phyloP scores from a whole-genome alignment of 2,113 vertebrate species.

The Stigmatopora argus region DNA sequence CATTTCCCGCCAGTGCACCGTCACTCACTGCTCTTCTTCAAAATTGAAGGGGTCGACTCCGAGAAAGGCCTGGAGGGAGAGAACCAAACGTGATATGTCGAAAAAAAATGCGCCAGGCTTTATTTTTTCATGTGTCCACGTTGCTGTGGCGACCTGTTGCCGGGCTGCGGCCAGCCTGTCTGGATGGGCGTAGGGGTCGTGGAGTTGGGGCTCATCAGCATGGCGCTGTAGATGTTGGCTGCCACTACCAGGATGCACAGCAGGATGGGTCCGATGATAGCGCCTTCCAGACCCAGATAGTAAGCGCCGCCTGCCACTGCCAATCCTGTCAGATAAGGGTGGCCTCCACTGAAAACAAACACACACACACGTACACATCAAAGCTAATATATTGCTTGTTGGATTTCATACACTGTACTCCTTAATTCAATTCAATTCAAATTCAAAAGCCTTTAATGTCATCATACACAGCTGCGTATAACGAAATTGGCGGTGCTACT shows the following conservation, averaged over 20 bases:
- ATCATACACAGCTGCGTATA: too few species aligned
- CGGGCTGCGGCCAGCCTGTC: constrained; percentile 73
- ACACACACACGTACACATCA: constrained; percentile 1
- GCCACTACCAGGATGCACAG: constrained; percentile 97
- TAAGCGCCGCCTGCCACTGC: constrained; percentile 94
- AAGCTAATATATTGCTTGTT: neutral
- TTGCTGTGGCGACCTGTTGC: constrained; percentile 68
- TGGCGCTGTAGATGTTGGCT: constrained; percentile 96
- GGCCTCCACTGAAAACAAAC: constrained; percentile 78
- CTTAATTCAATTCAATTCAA: too few species aligned
- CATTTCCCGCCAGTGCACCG: constrained; percentile 4
- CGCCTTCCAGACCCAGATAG: constrained; percentile 93
- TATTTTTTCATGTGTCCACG: too few species aligned
- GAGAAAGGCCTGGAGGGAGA: constrained; percentile 31
- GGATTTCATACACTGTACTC: too few species aligned
- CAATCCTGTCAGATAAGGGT: constrained; percentile 93
- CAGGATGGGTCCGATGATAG: constrained; percentile 96
- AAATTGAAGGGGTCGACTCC: constrained; percentile 48
- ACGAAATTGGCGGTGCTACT: too few species aligned
- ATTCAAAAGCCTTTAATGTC: too few species aligned
- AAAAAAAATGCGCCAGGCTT: neutral
- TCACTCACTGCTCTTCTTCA: constrained; percentile 51
- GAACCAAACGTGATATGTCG: neutral
- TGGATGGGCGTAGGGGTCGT: constrained; percentile 81
- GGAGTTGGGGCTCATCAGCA: constrained; percentile 92